Conservation (phyloP, 2,888 invertebrate genomes). For the Ochropleura leucogaster region DNA sequence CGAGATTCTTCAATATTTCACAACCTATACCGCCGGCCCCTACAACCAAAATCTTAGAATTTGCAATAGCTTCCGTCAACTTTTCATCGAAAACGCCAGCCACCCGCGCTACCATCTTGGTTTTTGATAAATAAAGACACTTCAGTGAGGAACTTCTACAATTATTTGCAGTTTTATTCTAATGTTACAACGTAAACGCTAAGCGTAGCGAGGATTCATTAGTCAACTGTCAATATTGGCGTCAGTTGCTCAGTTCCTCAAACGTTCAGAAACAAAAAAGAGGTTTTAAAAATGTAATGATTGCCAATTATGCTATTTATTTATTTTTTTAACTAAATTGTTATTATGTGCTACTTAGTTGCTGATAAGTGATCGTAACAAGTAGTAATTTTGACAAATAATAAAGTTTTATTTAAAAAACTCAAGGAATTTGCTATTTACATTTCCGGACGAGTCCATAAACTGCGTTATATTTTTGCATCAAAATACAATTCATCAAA, state of each 20-base stretch:
- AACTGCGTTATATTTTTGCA: slow-evolving; percentile 39
- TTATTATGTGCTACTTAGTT: no score
- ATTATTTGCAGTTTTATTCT: slow-evolving; percentile 63
- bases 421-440: no score
- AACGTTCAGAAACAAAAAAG: slow-evolving; percentile 61
- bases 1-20: slow-evolving; percentile 99
- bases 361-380: no score
- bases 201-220: slow-evolving; percentile 66
- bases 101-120: slow-evolving; percentile 92
- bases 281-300: neutral
- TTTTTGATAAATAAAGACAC: slow-evolving; percentile 56
- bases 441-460: slow-evolving; percentile 13
- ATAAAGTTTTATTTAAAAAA: no score
- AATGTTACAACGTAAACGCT: slow-evolving; percentile 68
- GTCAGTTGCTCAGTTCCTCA: slow-evolving; percentile 75
- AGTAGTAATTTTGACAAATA: no score
- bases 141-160: slow-evolving; percentile 53
- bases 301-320: no score
- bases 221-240: slow-evolving; percentile 79
- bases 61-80: slow-evolving; percentile 92
- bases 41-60: slow-evolving; percentile 95
- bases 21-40: slow-evolving; percentile 99
- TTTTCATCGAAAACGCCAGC: slow-evolving; percentile 92
- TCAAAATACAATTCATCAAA: neutral
- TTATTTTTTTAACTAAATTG: no score